phyloP scores from a whole-genome alignment of 2,888 invertebrate genomes.

The Cyclophora punctaria region DNA sequence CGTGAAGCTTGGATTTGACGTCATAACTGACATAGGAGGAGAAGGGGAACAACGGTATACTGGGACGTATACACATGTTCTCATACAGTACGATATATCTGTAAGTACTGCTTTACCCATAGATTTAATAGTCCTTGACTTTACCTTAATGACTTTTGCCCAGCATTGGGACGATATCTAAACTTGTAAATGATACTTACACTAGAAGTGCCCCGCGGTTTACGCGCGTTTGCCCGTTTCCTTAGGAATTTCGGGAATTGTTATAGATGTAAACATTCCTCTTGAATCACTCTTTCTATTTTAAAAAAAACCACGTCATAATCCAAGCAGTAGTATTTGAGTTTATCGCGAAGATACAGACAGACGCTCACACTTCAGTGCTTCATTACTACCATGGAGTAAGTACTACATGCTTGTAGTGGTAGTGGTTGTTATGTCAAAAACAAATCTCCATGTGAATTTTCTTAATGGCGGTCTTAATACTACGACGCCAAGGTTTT shows the following conservation, averaged over 20 bases:
- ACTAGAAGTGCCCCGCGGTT: no score
- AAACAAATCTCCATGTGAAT: background rate
- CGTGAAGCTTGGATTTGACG: conserved; percentile 40
- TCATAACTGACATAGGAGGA: conserved; percentile 25
- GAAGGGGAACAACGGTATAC: conserved; percentile 29
- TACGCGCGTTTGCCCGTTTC: no score
- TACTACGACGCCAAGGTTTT: no score
- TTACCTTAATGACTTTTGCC: background rate
- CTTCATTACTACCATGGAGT: background rate
- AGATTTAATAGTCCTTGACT: background rate
- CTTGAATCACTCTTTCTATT: no score
- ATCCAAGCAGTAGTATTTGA: no score
- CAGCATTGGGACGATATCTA: background rate
- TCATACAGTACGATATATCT: conserved; percentile 15
- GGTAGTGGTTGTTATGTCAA: background rate
- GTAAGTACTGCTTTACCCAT: conserved; percentile 23
- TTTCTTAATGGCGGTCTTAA: background rate
- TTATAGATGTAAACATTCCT: no score
- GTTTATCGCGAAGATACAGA: no score
- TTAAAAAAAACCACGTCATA: no score
- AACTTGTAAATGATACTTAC: background rate
- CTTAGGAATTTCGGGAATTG: no score
- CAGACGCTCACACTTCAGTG: background rate
- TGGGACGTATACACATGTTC: conserved; percentile 25
- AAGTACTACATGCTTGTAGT: background rate